Percentiles rank a stretch among this genome's conserved stretches.
Conservation (phyloP, 2,888 invertebrate genomes). For the Leuctra nigra region DNA sequence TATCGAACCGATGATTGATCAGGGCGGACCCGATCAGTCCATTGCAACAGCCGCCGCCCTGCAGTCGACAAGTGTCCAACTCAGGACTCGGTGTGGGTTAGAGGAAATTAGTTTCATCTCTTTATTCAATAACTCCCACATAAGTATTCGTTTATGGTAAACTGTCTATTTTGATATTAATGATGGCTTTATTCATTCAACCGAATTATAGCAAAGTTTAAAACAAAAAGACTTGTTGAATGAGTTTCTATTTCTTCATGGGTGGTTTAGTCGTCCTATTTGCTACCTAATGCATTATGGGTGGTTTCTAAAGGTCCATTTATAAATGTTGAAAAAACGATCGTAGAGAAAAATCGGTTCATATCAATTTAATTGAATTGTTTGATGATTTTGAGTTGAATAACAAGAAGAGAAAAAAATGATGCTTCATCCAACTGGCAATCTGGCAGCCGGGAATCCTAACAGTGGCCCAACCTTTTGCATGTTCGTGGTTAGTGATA, state of each 20-base stretch:
- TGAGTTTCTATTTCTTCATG: not conserved
- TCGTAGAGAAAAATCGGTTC: slow-evolving; percentile 9
- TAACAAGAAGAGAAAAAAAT: slow-evolving; percentile 2
- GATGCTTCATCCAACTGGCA: slow-evolving; percentile 11
- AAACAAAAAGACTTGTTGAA: not conserved
- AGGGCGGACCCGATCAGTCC: slow-evolving; percentile 4
- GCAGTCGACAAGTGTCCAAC: slow-evolving; percentile 3
- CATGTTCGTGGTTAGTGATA: slow-evolving; percentile 6
- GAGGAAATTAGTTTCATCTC: slow-evolving; percentile 2
- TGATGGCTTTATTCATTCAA: slow-evolving; percentile 7
- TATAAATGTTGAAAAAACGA: slow-evolving; percentile 6
- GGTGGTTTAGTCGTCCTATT: not conserved
- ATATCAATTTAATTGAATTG: slow-evolving; percentile 15
- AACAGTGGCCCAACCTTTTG: slow-evolving; percentile 19
- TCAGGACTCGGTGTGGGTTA: not conserved
- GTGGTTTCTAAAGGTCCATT: not conserved
- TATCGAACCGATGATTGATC: slow-evolving; percentile 9
- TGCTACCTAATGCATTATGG: not conserved
- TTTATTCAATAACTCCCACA: slow-evolving; percentile 5
- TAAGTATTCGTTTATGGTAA: slow-evolving; percentile 4
- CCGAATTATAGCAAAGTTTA: not conserved
- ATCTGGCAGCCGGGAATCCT: not conserved
- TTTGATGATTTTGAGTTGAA: slow-evolving; percentile 6
- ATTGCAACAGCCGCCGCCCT: slow-evolving; percentile 6
- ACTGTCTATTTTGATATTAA: slow-evolving; percentile 8